Base-by-base conservation (phyloP, 2,888 invertebrate genomes). In the Nysson spinosus region DNA sequence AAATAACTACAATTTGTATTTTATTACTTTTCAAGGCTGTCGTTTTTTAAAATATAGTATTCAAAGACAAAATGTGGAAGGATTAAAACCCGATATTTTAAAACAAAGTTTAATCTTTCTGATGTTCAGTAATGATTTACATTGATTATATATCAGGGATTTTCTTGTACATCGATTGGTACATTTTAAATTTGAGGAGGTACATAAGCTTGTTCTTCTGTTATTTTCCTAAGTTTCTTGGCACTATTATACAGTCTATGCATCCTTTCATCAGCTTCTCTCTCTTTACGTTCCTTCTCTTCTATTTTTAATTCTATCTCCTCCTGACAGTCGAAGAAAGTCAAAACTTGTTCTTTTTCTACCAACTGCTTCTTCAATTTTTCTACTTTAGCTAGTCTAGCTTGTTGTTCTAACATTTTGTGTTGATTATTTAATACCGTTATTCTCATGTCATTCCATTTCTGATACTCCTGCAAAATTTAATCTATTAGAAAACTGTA, bases 301-400 rank as follows among this genome's bases (percentile, higher is more conserved):
- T 92, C 92, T 75, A 95, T 93, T 83, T 90, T 85, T 39, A 95
- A 87, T 78, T 95, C 93, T 73, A 94, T 90, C 76, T 92, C 86
- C 32, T 95, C 94, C 83, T 94, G 91, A 81, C 94, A 93, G 62
- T 95, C 94, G 87, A 96, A 96, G 90, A 93, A 96, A 57, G 88
- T 89, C 4, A 89, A 77, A 2, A 86, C 90, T 60, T 89, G 89
- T 80, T 95, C 95, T 79, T 90, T 91, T 17, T 89, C 87, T 55
- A 88, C 75, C 64, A 94, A 84, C 35, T 89, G 87, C 46, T 90
- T 87, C 79, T 92, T 91, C 60, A 91, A 89, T 39, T 89, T 84
- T 74, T 92, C 90, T 76, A 94, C 89, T 58, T 91, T 89, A 9
- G 87, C 77, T 4, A 91, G 76, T 50, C 91, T 87, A 64, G 88